Evolutionary conservation across 2,888 invertebrate genomes (phyloP), one percentile per base, ranked within the genome.

Genomic region (Beris morrisii): DNA sequence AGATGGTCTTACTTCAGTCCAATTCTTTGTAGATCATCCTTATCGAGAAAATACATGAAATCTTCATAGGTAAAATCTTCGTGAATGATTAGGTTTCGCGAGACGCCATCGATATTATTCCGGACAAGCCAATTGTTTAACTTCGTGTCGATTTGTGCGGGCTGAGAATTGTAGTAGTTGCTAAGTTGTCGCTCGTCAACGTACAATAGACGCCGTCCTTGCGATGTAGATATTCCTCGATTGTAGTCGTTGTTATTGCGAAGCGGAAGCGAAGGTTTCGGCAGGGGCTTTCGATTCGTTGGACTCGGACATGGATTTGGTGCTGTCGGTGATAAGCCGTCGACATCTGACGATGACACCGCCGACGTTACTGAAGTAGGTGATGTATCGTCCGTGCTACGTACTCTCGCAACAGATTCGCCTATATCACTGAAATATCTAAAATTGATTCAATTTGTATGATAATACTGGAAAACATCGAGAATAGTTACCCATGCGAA

Each of bases 1-100:
- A 5, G 28, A 56, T 12, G 32, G n/a, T 54, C 64, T 77, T 79
- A 93, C 93, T 87, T 89, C 67, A 97, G 84, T 61, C 89, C 87
- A 66, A 95, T 82, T 73, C 87, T 86, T 64, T 89, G 84, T 64
- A 97, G 81, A 80, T 97, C 97, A 61, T 93, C 90, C 72, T 93
- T 85, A 15, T 89, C 89, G 73, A 93, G 87, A 73, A 91, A 87
- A 69, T 86, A 86, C 69, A 95, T 79, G 61, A 97, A 82, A 78
- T 96, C 95, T 32, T 88, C 85, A 69, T 93, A 84, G 0, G 88
- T 87, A 78, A 90, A 96, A 70, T 90, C 89, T 77, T 95, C 92
- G 30, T 83, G 79, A 3, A 88, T 78, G 72, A 95, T 87, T 74
- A 85, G 86, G 53, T 84, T 83, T 64, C 89, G 86, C 5, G 90